Percentiles rank a stretch among this genome's conserved stretches.
These are phyloP conservation scores for Scaptomyza parva DNA, from an alignment of 2,888 invertebrate genomes.

Conservation along the genomic window DNA sequence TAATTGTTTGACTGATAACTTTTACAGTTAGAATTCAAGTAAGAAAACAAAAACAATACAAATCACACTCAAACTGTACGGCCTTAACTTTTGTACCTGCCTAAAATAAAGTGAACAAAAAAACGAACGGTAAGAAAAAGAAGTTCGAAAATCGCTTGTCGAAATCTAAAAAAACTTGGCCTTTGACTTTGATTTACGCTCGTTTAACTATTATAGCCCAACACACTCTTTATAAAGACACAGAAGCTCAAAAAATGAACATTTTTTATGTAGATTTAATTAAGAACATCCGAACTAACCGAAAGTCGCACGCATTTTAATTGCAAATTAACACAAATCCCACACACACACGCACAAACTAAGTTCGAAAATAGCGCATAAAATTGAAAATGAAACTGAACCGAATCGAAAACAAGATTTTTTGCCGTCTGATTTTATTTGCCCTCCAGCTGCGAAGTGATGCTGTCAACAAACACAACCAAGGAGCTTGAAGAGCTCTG, in stretches of 20 bases:
- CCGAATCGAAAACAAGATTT: slow-evolving; percentile 25
- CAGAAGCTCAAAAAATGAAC: slow-evolving; percentile 32
- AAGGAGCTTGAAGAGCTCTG: slow-evolving; percentile 6
- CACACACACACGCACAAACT: not conserved
- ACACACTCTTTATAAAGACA: slow-evolving; percentile 20
- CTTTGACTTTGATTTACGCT: slow-evolving; percentile 12
- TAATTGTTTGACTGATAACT: slow-evolving; percentile 72
- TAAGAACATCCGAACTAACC: slow-evolving; percentile 44
- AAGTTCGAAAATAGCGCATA: slow-evolving; percentile 28
- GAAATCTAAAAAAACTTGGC: slow-evolving; percentile 20
- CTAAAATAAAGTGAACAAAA: slow-evolving; percentile 6
- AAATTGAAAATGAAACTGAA: slow-evolving; percentile 38
- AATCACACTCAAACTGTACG: slow-evolving; percentile 17
- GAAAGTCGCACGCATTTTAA: slow-evolving; percentile 63
- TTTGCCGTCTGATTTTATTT: not conserved
- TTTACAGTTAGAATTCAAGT: slow-evolving; percentile 46
- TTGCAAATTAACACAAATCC: slow-evolving; percentile 72
- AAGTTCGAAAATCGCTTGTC: slow-evolving; percentile 33
- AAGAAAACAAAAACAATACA: too few relatives aligned
- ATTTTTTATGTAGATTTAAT: slow-evolving; percentile 48
- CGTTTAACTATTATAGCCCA: slow-evolving; percentile 52
- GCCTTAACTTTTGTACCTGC: slow-evolving; percentile 62
- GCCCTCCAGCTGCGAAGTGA: slow-evolving; percentile 61
- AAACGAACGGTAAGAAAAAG: not conserved
- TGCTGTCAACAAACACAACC: slow-evolving; percentile 23